phyloP scores from a whole-genome alignment of 1,140 invertebrate genomes.

The Lanistes nyassanus region DNA sequence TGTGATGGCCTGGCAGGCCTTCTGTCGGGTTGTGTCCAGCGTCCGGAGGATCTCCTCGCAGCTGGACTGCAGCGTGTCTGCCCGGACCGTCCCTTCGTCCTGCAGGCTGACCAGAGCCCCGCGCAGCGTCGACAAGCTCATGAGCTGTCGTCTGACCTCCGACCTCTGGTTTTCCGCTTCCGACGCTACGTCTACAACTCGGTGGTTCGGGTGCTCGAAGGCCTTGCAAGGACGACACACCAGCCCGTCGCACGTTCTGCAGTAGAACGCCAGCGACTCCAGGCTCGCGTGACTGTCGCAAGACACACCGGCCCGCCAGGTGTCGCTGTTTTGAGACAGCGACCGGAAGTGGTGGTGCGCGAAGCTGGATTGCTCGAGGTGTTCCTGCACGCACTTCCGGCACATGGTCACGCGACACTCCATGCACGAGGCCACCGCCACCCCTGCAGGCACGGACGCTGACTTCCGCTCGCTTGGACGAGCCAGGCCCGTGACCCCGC shows the following conservation, averaged over 20 bases:
- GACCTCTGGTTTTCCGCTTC: conserved; percentile 14
- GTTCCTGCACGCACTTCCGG: no score
- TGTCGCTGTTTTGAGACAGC: no score
- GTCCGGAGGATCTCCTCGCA: conserved; percentile 4
- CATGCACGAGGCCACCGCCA: no score
- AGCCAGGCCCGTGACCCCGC: no score
- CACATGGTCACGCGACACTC: no score
- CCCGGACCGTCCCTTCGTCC: conserved; percentile 6
- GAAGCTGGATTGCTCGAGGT: no score
- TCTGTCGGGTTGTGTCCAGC: conserved; percentile 7
- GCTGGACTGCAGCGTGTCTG: conserved; percentile 13
- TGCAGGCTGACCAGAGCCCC: conserved; percentile 21
- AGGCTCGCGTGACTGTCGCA: neutral
- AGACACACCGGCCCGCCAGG: neutral
- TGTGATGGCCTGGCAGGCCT: conserved; percentile 2
- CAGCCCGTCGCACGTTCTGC: conserved; percentile 4
- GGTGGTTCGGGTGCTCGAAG: conserved; percentile 1
- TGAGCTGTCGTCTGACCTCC: conserved; percentile 21
- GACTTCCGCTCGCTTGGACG: no score
- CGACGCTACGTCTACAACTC: neutral
- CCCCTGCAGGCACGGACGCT: no score
- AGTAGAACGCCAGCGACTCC: conserved; percentile 4
- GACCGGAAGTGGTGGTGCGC: no score
- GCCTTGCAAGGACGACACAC: conserved; percentile 5
- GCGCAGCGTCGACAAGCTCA: conserved; percentile 20